Evolutionary conservation across 2,888 invertebrate genomes (phyloP), one percentile per base, ranked within the genome.

Genomic region (Coenonympha glycerion): DNA sequence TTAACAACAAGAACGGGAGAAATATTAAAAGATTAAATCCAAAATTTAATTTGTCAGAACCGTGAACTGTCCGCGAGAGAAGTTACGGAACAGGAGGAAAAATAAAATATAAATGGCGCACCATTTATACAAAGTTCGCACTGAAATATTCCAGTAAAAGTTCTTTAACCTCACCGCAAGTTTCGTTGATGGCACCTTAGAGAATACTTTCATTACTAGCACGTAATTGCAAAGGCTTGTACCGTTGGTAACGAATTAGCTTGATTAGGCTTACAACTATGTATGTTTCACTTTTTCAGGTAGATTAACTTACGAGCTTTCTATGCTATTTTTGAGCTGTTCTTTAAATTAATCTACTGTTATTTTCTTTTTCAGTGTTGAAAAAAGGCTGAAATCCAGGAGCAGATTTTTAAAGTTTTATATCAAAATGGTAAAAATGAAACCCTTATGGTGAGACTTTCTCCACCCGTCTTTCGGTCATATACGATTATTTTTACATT

Each of bases 201-300:
- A 44, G 55, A 45, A 50, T 55, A 36, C 49, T 44, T 49, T 24
- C 53, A 53, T 52, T 55, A 49, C 52, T 36, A 22, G 41, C 52
- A 28, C 18, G 34, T 47, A 53, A 47, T 42, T 45, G 33, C 28
- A 16, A 47, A 42, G 42, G 33, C 42, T 40, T 49, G 34, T 47
- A 37, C 47, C 39, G 40, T 30, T 45, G 26, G 37, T 39, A 49
- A 53, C 36, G 31, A 36, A 53, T 53, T 50, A 53, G 47, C 39
- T 33, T 16, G 22, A 33, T 47, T 34, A 44, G 34, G 21, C 31
- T 42, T 37, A 9, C 3, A 16, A 15, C 9, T 21, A 34, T 26
- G 30, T 44, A 28, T 6, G 18, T 52, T 44, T 33, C 33, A 48
- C 9, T 34, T 18, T n/a, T n/a, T n/a, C n/a, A 22, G 22, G 16